Evolutionary conservation across 2,888 invertebrate species (phyloP).

Genomic region (Pseudoips prasinana): DNA sequence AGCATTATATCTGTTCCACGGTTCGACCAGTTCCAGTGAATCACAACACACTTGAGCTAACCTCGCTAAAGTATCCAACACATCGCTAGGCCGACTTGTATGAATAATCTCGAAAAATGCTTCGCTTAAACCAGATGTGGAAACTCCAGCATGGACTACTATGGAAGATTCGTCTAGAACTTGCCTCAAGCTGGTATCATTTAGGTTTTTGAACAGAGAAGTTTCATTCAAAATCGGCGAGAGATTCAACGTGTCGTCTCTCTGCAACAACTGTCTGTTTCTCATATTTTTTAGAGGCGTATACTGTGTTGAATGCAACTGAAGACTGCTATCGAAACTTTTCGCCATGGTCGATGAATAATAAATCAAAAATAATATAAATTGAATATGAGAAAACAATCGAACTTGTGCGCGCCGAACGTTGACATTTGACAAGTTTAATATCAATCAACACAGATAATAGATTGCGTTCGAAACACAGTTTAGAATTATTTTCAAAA

Average conservation of each 20-base stretch:
- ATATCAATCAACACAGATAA: background rate
- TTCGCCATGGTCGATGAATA: slow-evolving; percentile 32
- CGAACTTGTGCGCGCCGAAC: slow-evolving; percentile 4
- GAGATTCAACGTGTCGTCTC: slow-evolving; percentile 69
- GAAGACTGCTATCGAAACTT: slow-evolving; percentile 57
- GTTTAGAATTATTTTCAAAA: background rate
- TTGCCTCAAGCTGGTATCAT: slow-evolving; percentile 71
- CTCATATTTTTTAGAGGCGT: slow-evolving; percentile 64
- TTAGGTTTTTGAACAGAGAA: slow-evolving; percentile 70
- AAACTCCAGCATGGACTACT: slow-evolving; percentile 48
- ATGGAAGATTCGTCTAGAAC: slow-evolving; percentile 70
- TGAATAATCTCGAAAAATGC: slow-evolving; percentile 76
- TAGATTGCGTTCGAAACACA: background rate
- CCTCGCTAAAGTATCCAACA: slow-evolving; percentile 83
- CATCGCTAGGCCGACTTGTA: slow-evolving; percentile 68
- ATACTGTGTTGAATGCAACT: slow-evolving; percentile 60
- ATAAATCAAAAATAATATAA: background rate
- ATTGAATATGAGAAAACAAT: background rate
- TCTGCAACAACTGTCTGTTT: slow-evolving; percentile 53
- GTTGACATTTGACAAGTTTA: slow-evolving; percentile 7
- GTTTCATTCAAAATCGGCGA: slow-evolving; percentile 74
- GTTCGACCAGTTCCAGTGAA: slow-evolving; percentile 77
- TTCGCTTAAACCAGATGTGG: slow-evolving; percentile 63
- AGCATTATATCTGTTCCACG: slow-evolving; percentile 73
- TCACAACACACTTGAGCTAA: slow-evolving; percentile 85